Evolutionary conservation across 2,888 invertebrate species (phyloP).

Genomic region (Campoplex nolae): DNA sequence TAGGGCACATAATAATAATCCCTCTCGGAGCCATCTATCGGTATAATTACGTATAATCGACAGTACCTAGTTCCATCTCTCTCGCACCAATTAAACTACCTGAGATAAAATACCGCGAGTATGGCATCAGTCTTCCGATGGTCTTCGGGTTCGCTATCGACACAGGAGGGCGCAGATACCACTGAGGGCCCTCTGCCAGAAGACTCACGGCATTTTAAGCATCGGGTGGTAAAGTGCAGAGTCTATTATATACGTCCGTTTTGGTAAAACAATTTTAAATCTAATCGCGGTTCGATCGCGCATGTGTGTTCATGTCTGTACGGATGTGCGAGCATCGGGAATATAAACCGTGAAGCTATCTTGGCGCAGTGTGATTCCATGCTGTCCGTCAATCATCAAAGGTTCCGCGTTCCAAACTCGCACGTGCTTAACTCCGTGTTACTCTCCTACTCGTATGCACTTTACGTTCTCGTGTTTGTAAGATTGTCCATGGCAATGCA

Average conservation of each 20-base stretch:
- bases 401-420: conserved; percentile 68
- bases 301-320: neutral
- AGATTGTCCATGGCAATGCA: conserved; percentile 35
- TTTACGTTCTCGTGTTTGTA: conserved; percentile 5
- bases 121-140: conserved; percentile 7
- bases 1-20: conserved; percentile 40
- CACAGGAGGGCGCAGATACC: neutral
- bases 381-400: conserved; percentile 67
- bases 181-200: neutral
- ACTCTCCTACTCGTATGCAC: conserved; percentile 17
- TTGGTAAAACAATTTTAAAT: conserved; percentile 43
- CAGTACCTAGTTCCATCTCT: neutral
- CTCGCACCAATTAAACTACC: conserved; percentile 34
- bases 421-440: conserved; percentile 46
- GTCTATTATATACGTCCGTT: conserved; percentile 21
- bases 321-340: conserved; percentile 2
- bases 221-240: neutral
- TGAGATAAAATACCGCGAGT: conserved; percentile 18
- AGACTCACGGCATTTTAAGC: conserved; percentile 1
- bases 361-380: conserved; percentile 29
- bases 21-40: conserved; percentile 27
- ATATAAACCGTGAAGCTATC: neutral
- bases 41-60: conserved; percentile 47
- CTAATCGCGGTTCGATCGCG: conserved; percentile 29
- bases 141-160: neutral